phyloP scores from a whole-genome alignment of 2,888 invertebrate genomes.

The Cheilosia vulpina region DNA sequence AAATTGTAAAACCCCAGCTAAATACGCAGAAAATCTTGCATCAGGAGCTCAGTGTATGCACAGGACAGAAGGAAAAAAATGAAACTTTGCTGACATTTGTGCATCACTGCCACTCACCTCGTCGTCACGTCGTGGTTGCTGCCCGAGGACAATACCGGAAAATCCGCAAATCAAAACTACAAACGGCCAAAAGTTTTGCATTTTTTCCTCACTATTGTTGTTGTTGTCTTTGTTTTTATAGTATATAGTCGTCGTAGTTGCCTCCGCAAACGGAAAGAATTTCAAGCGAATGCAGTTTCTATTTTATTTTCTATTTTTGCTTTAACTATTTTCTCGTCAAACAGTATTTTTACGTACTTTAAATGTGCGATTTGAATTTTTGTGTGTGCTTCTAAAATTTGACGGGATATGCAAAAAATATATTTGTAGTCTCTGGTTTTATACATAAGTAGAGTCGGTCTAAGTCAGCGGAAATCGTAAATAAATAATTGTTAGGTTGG shows the following conservation, averaged over 20 bases:
- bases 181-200: constrained; percentile 60
- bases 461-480: background rate
- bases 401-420: constrained; percentile 41
- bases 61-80: background rate
- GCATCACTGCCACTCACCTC: constrained; percentile 66
- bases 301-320: background rate
- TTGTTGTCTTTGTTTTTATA: constrained; percentile 1
- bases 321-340: background rate
- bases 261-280: constrained; percentile 34
- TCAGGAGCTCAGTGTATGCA: constrained; percentile 1
- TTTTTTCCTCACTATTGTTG: constrained; percentile 17
- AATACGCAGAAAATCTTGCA: constrained; percentile 13
- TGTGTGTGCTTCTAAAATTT: constrained; percentile 13
- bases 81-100: constrained; percentile 31
- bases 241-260: background rate
- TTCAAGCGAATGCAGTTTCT: constrained; percentile 19
- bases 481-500: constrained; percentile 45
- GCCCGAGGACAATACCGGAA: constrained; percentile 63
- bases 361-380: constrained; percentile 6
- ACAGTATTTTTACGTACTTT: background rate
- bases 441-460: background rate
- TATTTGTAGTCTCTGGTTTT: constrained; percentile 12
- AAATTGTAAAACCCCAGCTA: constrained; percentile 19
- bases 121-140: constrained; percentile 68
- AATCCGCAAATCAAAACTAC: constrained; percentile 67